phyloP scores from a whole-genome alignment of 2,797 vertebrate species.

The Cottoperca gobio region DNA sequence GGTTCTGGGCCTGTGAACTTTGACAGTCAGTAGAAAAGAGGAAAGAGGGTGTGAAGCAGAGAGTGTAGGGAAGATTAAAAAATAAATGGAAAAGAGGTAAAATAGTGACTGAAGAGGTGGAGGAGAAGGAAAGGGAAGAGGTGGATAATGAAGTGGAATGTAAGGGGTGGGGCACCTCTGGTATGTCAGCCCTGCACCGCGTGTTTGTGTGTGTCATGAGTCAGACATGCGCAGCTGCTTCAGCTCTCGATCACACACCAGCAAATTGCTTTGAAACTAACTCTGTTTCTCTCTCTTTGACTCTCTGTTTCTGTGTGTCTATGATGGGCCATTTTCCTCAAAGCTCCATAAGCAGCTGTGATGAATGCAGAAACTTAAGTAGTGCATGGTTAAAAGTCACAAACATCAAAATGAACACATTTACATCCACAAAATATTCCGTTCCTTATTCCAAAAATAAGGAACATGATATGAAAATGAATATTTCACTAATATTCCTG shows the following conservation, averaged over 20 bases:
- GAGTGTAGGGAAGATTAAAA: conserved; percentile 4
- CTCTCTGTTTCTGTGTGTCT: conserved; percentile 33
- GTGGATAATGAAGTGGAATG: conserved; percentile 82
- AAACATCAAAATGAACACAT: background rate
- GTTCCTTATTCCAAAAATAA: too few species aligned
- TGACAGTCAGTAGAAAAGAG: conserved; percentile 8
- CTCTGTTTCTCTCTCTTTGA: conserved; percentile 44
- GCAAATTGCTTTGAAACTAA: conserved; percentile 67
- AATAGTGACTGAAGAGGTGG: conserved; percentile 38
- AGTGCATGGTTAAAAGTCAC: background rate
- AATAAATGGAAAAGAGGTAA: conserved; percentile 21
- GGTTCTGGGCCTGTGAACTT: background rate
- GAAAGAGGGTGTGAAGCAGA: background rate
- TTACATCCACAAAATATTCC: background rate
- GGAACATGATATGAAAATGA: too few species aligned
- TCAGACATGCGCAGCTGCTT: conserved; percentile 83
- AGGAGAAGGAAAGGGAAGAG: conserved; percentile 60
- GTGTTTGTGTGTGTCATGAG: conserved; percentile 56
- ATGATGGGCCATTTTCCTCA: conserved; percentile 42
- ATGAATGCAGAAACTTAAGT: background rate
- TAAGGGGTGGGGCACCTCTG: conserved; percentile 84
- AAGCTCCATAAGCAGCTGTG: conserved; percentile 33
- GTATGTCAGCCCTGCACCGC: conserved; percentile 75
- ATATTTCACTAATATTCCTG: too few species aligned
- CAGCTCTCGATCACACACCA: conserved; percentile 63